phyloP scores from a whole-genome alignment of 2,888 invertebrate genomes.

The Flexamia atlantica region DNA sequence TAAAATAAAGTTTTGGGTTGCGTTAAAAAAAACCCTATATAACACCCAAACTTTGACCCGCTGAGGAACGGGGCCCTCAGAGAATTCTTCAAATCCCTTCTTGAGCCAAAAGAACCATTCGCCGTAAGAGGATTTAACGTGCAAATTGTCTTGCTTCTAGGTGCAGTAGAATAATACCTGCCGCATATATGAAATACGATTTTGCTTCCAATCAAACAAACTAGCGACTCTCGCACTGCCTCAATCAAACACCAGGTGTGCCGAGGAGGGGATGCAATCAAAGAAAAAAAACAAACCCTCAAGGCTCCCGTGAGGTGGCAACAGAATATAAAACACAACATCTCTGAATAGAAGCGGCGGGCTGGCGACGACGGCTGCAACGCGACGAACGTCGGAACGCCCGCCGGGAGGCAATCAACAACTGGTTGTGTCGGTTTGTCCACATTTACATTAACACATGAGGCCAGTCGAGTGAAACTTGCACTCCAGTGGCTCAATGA shows the following conservation, averaged over 20 bases:
- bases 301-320: slow-evolving; percentile 17
- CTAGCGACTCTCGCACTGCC: not conserved
- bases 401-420: slow-evolving; percentile 38
- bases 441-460: slow-evolving; percentile 48
- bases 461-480: slow-evolving; percentile 36
- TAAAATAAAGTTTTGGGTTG: no score
- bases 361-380: slow-evolving; percentile 24
- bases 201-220: not conserved
- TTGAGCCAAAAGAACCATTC: no score
- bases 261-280: not conserved
- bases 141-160: no score
- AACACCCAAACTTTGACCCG: no score
- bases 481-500: slow-evolving; percentile 46
- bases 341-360: slow-evolving; percentile 3
- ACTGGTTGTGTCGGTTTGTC: slow-evolving; percentile 53
- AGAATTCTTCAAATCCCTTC: no score
- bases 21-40: no score
- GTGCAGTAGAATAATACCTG: no score
- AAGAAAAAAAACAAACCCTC: slow-evolving; percentile 34
- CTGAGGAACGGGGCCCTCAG: no score
- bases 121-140: no score
- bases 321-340: not conserved
- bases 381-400: not conserved
- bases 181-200: not conserved
- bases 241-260: not conserved